phyloP scores from a whole-genome alignment of 2,113 vertebrate species.

The Ascaphus truei region DNA sequence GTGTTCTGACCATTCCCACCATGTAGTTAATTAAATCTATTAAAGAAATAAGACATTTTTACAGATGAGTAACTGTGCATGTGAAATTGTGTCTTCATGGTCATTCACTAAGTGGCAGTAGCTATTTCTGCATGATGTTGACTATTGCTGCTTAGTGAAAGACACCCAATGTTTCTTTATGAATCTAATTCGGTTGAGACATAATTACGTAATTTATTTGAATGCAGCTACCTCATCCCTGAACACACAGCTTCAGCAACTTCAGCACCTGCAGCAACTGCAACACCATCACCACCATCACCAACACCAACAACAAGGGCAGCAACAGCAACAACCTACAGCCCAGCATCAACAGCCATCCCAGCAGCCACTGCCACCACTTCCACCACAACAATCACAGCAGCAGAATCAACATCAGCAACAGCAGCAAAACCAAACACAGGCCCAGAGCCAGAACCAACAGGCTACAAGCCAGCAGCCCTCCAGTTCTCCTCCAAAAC shows the following conservation, averaged over 20 bases:
- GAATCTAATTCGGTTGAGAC: too few relatives aligned
- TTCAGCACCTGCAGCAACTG: slow-evolving; percentile 94
- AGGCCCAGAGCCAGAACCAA: slow-evolving; percentile 69
- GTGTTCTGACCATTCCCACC: too few relatives aligned
- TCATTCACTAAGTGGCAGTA: too few relatives aligned
- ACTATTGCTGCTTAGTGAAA: too few relatives aligned
- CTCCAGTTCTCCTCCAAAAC: slow-evolving; percentile 81
- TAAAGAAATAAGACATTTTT: too few relatives aligned
- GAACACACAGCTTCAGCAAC: slow-evolving; percentile 96
- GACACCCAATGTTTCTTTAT: too few relatives aligned
- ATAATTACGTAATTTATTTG: too few relatives aligned
- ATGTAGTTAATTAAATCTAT: too few relatives aligned
- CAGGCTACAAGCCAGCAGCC: slow-evolving; percentile 64
- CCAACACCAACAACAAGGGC: slow-evolving; percentile 49
- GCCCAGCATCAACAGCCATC: slow-evolving; percentile 56
- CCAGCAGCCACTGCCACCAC: slow-evolving; percentile 46
- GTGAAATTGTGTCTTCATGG: too few relatives aligned
- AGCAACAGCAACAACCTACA: slow-evolving; percentile 57
- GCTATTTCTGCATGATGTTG: too few relatives aligned
- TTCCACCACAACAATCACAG: slow-evolving; percentile 55
- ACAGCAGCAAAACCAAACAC: slow-evolving; percentile 66
- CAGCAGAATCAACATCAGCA: slow-evolving; percentile 49
- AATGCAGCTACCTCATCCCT: slow-evolving; percentile 96
- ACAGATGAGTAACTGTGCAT: too few relatives aligned
- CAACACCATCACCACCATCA: slow-evolving; percentile 82